A percentile compares a stretch with the other conserved stretches of the same genome.
Evolutionary conservation across 2,113 vertebrate genomes (phyloP).

Genomic region (Notothenia rossii): DNA sequence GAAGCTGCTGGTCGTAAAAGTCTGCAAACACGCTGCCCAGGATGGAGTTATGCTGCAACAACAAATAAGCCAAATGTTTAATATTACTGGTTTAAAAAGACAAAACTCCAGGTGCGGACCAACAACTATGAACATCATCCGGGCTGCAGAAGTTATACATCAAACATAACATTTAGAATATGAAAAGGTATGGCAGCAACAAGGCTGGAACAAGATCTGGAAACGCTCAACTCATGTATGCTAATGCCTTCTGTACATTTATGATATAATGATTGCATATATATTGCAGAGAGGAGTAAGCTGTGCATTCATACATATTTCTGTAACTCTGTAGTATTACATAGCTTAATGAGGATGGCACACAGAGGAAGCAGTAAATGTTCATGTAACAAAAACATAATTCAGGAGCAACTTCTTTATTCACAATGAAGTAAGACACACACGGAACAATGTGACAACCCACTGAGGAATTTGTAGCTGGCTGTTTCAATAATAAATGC

Average conservation of each 20-base stretch:
- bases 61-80: conserved; percentile 60
- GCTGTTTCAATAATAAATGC: conserved; percentile 7
- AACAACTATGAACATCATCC: background rate
- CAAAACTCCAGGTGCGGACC: background rate
- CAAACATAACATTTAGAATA: conserved; percentile 17
- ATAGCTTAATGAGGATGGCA: background rate
- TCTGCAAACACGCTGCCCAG: conserved; percentile 93
- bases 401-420: background rate
- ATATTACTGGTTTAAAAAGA: background rate
- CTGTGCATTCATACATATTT: background rate
- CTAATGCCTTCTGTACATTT: background rate
- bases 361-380: conserved; percentile 8
- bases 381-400: background rate
- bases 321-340: conserved; percentile 3
- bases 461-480: background rate
- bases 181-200: conserved; percentile 40
- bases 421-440: background rate
- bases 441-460: background rate
- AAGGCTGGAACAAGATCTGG: conserved; percentile 13
- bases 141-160: conserved; percentile 13
- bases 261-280: background rate
- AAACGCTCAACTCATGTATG: too few species aligned
- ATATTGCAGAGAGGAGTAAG: background rate
- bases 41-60: conserved; percentile 91
- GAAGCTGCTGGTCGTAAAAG: conserved; percentile 95